Conservation (phyloP, 2,797 vertebrate species). For the Nannoperca obscura region DNA sequence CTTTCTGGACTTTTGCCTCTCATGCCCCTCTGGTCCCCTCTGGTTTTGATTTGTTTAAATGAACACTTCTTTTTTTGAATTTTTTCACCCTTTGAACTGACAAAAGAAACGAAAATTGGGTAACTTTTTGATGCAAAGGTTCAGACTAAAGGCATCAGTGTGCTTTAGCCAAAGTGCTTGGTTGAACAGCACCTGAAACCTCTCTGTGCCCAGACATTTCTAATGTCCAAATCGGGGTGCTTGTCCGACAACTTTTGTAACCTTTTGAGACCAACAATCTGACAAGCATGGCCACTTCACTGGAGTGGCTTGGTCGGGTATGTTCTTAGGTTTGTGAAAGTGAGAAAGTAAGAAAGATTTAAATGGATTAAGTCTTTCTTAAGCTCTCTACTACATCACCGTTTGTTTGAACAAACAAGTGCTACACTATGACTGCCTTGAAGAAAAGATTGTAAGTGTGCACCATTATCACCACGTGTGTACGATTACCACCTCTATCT, state of each 20-base stretch:
- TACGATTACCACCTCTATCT: not conserved
- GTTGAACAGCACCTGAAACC: not conserved
- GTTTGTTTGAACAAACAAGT: not conserved
- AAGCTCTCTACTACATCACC: not conserved
- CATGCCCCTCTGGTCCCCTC: not conserved
- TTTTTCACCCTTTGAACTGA: too few relatives aligned
- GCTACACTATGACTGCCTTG: not conserved
- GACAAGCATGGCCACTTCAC: not conserved
- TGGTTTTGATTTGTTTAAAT: too few relatives aligned
- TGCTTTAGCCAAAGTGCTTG: not conserved
- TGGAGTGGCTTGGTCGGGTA: not conserved
- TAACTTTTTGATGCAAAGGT: too few relatives aligned
- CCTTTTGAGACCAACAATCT: not conserved
- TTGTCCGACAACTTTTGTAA: not conserved
- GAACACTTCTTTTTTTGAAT: too few relatives aligned
- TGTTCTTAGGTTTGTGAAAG: not conserved
- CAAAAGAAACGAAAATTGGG: too few relatives aligned
- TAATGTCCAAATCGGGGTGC: too few relatives aligned
- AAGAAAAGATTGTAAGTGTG: too few relatives aligned
- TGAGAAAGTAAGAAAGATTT: too few relatives aligned
- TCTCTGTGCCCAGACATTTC: too few relatives aligned
- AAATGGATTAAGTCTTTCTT: not conserved
- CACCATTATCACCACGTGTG: not conserved
- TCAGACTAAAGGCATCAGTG: not conserved
- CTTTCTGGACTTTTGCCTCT: not conserved